Evolutionary conservation across 2,113 vertebrate genomes (phyloP).

Genomic region (Catharus minimus): DNA sequence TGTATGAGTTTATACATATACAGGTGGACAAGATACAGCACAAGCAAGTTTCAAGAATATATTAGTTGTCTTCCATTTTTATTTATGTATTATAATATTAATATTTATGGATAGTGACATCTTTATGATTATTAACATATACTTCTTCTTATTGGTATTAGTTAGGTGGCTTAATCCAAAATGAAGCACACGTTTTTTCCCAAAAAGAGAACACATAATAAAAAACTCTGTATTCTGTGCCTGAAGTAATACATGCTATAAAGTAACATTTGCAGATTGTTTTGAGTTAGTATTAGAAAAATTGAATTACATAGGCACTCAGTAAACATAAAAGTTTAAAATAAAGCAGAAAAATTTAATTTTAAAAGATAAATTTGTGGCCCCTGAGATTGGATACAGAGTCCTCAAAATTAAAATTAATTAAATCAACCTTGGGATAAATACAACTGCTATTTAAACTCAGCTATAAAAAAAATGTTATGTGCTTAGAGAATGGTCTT

Average conservation of each 20-base stretch:
- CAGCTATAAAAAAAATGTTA: neutral
- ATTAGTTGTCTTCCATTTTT: neutral
- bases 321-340: neutral
- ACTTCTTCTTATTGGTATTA: neutral
- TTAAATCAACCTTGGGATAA: neutral
- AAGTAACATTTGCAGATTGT: neutral
- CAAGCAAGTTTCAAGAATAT: neutral
- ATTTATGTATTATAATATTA: neutral
- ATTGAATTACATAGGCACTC: neutral
- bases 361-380: neutral
- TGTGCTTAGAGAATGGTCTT: neutral
- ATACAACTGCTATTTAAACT: neutral
- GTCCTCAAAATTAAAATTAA: neutral
- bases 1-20: neutral
- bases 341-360: neutral
- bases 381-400: neutral
- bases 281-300: neutral
- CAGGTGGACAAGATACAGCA: neutral
- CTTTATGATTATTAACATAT: neutral
- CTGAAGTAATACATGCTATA: neutral
- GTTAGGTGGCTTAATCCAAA: neutral
- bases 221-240: neutral
- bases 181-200: neutral
- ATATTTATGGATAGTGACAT: neutral
- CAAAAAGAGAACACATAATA: neutral